Base-by-base conservation (phyloP, 2,797 vertebrate species). In the Micropoecilia bifurca region DNA sequence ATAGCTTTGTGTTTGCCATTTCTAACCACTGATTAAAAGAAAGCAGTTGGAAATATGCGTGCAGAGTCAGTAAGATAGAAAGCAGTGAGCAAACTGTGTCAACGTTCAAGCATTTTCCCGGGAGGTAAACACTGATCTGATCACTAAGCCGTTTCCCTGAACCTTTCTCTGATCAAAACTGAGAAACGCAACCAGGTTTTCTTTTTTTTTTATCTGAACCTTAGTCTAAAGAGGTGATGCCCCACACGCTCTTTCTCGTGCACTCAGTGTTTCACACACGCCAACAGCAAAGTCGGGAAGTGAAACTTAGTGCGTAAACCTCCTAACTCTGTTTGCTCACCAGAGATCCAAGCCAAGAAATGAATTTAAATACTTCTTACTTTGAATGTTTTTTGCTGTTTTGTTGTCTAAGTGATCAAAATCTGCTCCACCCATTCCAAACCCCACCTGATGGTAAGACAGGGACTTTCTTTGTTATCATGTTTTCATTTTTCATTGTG, bases 161-260 rank as follows among this genome's bases (percentile, higher is more conserved):
- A 25, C n/a, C 57, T 72, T 73, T 5, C 48, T 76, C 66, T 73
- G 91, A 94, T 84, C 68, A 84, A 89, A 95, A 93, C 83, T 6
- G 87, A 94, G 81, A 95, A 93, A 90, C 25, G n/a, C 82, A 86
- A 90, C 75, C 41, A 45, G 76, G 59, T 66, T 55, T 28, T n/a
- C 9, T n/a, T 55, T 55, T 55, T 55, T 53, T 55, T n/a, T 0
- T 3, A n/a, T n/a, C 25, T 13, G 53, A 55, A 55, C 53, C 53
- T 55, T 28, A 13, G 53, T 78, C 46, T 74, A 33, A 83, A 68
- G 71, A 74, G 43, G 13, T 43, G 55, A 16, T 18, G 25, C 47
- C 20, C 43, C n/a, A 7, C 55, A 8, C 0, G 0, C 69, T 79
- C 63, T 43, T 47, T 47, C 71, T 71, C 25, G 47, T 12, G 1